Evolutionary conservation across 2,113 vertebrate species (phyloP).

Genomic region (Agapornis roseicollis): DNA sequence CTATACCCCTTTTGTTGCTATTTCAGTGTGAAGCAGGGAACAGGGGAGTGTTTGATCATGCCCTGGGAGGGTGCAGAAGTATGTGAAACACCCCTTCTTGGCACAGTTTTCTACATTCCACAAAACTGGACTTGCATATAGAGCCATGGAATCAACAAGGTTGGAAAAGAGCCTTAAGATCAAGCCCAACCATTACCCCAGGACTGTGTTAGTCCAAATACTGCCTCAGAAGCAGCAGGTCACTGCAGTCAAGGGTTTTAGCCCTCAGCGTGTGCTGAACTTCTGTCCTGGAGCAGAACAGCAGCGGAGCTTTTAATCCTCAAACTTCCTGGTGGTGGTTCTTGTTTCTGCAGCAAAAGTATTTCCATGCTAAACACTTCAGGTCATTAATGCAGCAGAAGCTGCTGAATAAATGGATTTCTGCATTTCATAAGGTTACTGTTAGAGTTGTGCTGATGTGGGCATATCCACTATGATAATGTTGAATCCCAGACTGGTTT

Average conservation of each 20-base stretch:
- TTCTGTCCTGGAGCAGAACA: not conserved
- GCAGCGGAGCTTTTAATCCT: not conserved
- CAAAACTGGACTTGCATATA: fast-evolving
- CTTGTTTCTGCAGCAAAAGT: not conserved
- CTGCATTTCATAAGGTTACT: not conserved
- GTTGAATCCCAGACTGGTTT: not conserved
- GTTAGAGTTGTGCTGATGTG: not conserved
- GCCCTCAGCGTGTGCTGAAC: not conserved
- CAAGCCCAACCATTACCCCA: not conserved
- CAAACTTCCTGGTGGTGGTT: not conserved
- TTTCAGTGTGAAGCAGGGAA: not conserved
- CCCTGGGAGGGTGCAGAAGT: not conserved
- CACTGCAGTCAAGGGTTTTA: not conserved
- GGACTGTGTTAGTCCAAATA: not conserved
- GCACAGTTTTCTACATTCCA: not conserved
- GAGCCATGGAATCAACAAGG: not conserved
- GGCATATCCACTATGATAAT: not conserved
- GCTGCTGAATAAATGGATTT: not conserved
- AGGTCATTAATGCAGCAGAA: not conserved
- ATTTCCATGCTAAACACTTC: not conserved
- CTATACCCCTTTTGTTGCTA: not conserved
- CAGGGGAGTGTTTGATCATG: not conserved
- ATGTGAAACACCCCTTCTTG: not conserved
- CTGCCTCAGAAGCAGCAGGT: not conserved
- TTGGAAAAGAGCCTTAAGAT: not conserved